Base-by-base conservation (phyloP, 1,140 invertebrate species). In the Homarus americanus region DNA sequence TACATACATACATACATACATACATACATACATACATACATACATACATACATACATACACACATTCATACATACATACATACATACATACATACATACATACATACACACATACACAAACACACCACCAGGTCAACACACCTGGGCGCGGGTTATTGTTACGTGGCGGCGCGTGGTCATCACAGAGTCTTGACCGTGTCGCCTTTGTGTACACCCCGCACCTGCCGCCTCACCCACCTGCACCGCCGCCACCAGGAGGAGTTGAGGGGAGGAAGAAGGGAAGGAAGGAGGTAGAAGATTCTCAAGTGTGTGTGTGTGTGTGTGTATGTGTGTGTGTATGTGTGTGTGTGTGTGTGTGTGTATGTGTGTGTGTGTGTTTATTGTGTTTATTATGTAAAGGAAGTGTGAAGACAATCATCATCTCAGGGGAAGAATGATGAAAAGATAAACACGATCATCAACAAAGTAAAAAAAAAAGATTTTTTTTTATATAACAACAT, bases 141-240 rank as follows among this genome's bases (percentile, higher is more conserved):
- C 40, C 36, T 76, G 40, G 79, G 79, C 2, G 79, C 12, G 28
- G 49, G 28, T 82, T 82, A 82, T 82, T 82, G 79, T 82, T 82
- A 36, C 79, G 32, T 63, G 63, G 44, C 63, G 32, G 53, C 83
- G 66, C 69, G 83, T 85, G 83, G 83, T 85, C 83, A 85, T 85
- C 83, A 85, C 66, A 75, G 20, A 85, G 66, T 85, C 83, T 73
- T 85, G 83, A 85, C 69, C 83, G 83, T 85, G 83, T 85, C 83
- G 69, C 72, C 72, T 85, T 85, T 85, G 83, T 85, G 69, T 85
- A 85, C 83, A 38, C 69, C 34, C 28, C 7, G 36, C 83, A 85
- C 83, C 82, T 73, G 66, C 66, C 69, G n/a, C 66, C 66, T 2
- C n/a, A 34, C 66, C 5, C 32, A 17, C 38, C 38, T 34, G 38